A percentile compares a stretch with the other conserved stretches of the same genome.
These are phyloP conservation scores for Spheniscus humboldti DNA, from an alignment of 2,797 vertebrate genomes.

Conservation along the genomic window DNA sequence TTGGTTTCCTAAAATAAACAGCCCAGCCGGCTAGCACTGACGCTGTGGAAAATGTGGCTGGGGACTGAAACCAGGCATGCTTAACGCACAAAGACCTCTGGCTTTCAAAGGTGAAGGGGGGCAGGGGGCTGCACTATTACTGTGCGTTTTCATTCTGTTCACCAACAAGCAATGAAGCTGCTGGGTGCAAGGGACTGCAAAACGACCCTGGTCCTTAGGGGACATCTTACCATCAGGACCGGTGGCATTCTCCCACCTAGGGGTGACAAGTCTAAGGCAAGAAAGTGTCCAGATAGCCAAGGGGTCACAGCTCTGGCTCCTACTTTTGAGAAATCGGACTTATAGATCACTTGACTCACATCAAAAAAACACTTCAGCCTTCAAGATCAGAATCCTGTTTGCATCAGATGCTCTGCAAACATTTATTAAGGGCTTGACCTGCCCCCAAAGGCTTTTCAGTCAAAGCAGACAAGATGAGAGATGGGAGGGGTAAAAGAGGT, in stretches of 20 bases:
- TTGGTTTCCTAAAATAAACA: constrained; percentile 72
- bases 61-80: constrained; percentile 56
- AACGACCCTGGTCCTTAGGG: neutral
- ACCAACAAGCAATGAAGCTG: neutral
- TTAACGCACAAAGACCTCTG: neutral
- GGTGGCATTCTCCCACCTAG: neutral
- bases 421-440: neutral
- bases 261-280: neutral
- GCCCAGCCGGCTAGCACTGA: neutral
- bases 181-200: neutral
- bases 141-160: neutral
- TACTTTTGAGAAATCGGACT: neutral
- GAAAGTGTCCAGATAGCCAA: neutral
- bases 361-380: neutral
- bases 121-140: neutral
- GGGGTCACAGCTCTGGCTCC: neutral
- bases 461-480: neutral
- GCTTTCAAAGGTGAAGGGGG: neutral
- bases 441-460: neutral
- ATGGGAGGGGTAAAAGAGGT: neutral
- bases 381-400: neutral
- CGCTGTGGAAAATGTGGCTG: constrained; percentile 4
- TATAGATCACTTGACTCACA: neutral
- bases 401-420: neutral
- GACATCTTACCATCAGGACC: neutral